A percentile compares a stretch with the other conserved stretches of the same genome.
Conservation (phyloP, 2,888 invertebrate genomes). For the Mythimna albipuncta region DNA sequence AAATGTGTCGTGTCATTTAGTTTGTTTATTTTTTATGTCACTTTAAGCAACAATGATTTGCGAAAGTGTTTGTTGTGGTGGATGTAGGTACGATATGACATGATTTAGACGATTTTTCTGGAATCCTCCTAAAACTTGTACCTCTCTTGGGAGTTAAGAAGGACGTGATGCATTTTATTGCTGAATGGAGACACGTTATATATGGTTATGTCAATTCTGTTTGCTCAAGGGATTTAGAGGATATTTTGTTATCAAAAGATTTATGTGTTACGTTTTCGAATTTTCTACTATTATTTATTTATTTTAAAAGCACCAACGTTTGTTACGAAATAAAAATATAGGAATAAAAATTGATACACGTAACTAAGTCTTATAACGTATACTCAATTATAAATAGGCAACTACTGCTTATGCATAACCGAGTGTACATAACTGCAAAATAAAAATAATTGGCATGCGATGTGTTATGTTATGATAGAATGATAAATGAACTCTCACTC, state of each 20-base stretch:
- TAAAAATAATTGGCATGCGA: too few species aligned
- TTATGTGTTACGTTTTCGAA: not conserved
- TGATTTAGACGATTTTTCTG: constrained; percentile 36
- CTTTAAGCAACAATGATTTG: constrained; percentile 72
- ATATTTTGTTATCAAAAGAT: constrained; percentile 2
- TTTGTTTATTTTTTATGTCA: constrained; percentile 65
- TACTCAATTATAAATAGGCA: too few species aligned
- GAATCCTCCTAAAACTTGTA: constrained; percentile 11
- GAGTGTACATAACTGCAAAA: too few species aligned
- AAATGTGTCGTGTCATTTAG: constrained; percentile 75
- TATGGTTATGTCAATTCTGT: not conserved
- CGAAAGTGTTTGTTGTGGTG: constrained; percentile 62
- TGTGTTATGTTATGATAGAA: too few species aligned
- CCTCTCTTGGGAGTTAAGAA: constrained; percentile 22
- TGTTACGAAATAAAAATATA: too few species aligned
- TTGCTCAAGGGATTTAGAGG: not conserved
- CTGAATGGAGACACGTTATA: not conserved
- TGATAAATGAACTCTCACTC: too few species aligned
- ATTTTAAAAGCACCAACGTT: too few species aligned
- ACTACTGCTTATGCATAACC: too few species aligned
- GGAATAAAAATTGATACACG: too few species aligned
- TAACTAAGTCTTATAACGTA: too few species aligned
- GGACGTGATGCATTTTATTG: constrained; percentile 31
- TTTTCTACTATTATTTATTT: too few species aligned
- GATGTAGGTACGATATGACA: constrained; percentile 25